A percentile compares a stretch with the other conserved stretches of the same genome.
Evolutionary conservation across 2,888 invertebrate species (phyloP).

Genomic region (Pyrrhosoma nymphula): DNA sequence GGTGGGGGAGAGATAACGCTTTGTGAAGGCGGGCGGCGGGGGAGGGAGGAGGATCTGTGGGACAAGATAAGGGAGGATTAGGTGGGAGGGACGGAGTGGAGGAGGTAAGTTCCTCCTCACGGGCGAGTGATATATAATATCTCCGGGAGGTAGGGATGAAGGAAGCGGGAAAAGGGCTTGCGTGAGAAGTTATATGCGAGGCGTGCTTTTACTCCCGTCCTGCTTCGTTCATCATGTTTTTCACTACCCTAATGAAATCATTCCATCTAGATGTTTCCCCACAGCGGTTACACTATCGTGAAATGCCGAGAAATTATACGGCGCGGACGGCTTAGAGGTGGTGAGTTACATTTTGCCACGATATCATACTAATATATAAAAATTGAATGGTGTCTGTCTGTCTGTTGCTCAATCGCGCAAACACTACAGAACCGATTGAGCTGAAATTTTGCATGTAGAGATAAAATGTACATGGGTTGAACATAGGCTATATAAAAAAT

Average conservation of each 20-base stretch:
- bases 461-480: too few relatives aligned
- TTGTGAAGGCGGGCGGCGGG: not conserved
- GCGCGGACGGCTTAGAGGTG: not conserved
- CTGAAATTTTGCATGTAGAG: too few relatives aligned
- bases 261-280: not conserved
- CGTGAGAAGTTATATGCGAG: not conserved
- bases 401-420: too few relatives aligned
- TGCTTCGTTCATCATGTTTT: not conserved
- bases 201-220: not conserved
- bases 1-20: not conserved
- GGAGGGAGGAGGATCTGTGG: not conserved
- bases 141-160: not conserved
- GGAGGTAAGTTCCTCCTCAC: not conserved
- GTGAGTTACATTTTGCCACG: too few relatives aligned
- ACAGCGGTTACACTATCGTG: not conserved
- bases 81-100: not conserved
- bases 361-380: too few relatives aligned
- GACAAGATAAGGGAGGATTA: not conserved
- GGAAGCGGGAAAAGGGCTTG: not conserved
- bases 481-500: too few relatives aligned
- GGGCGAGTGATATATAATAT: not conserved
- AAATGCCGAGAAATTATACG: not conserved
- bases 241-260: not conserved
- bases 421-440: too few relatives aligned
- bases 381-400: too few relatives aligned